A percentile compares a stretch with the other conserved stretches of the same genome.
Conservation (phyloP, 30 jellyfish, hydroid and myxozoan species). For the Rhopilema esculentum region DNA sequence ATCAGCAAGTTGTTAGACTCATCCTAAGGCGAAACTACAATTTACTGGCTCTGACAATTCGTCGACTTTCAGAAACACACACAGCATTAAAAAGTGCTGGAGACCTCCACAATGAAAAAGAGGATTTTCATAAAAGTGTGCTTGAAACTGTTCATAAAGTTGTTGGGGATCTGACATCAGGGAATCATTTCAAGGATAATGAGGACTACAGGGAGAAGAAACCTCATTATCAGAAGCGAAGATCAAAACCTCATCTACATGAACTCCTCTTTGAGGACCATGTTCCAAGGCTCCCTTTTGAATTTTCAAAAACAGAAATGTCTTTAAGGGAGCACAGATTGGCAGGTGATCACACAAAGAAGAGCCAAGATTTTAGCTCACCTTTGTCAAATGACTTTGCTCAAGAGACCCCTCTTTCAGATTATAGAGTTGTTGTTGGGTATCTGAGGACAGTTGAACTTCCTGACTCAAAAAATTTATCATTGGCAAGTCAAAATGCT, state of each 20-base stretch:
- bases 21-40: conserved; percentile 37
- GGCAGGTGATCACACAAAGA: conserved; percentile 4
- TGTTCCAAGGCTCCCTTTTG: neutral
- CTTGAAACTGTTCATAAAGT: conserved; percentile 58
- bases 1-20: conserved; percentile 79
- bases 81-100: neutral
- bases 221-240: neutral
- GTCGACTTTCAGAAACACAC: conserved; percentile 26
- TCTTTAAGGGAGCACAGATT: neutral
- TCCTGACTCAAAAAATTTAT: conserved; percentile 57
- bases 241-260: neutral
- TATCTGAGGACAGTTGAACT: conserved; percentile 80
- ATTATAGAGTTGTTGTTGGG: conserved; percentile 52
- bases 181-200: conserved; percentile 16
- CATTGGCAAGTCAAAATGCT: conserved; percentile 66
- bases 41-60: conserved; percentile 9
- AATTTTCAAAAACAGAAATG: neutral
- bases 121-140: conserved; percentile 38
- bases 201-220: neutral
- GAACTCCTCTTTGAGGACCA: neutral
- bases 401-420: neutral
- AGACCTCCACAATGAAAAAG: conserved; percentile 22
- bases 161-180: conserved; percentile 56
- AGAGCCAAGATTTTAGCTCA: neutral
- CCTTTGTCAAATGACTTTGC: neutral